Base-by-base conservation (phyloP, 2,113 vertebrate species). In the Chaenogobius annularis region DNA sequence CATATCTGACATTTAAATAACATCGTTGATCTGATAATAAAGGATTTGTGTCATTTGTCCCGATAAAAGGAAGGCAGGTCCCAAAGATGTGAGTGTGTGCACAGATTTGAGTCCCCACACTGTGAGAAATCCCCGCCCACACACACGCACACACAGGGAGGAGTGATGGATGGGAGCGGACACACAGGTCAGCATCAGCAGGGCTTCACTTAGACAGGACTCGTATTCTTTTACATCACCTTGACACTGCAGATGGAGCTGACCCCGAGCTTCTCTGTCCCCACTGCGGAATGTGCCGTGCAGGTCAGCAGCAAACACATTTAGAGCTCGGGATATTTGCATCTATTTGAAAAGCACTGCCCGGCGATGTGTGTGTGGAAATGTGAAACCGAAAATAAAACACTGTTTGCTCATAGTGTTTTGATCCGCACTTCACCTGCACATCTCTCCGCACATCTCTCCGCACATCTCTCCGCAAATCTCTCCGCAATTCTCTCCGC, bases 191-290 rank as follows among this genome's bases (percentile, higher is more conserved):
- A 88, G 80, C 83, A n/a, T 54, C 19, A 88, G 88, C 85, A 83
- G 87, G 81, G 84, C 80, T 81, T 88, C 80, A 87, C 50, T 52
- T 52, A 89, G 85, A 89, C 88, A 86, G 85, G 85, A 85, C 83
- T 81, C 69, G 56, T 87, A 72, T 90, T 88, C 80, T 83, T 90
- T 90, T 89, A 88, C 88, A 90, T 92, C 90, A 90, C 89, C 88
- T 90, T 90, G 83, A 83, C 87, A 88, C 74, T 63, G 80, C 80
- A 89, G 86, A 88, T 80, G 64, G 81, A 88, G 89, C 80, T 82
- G 83, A 89, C 83, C 83, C 74, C 74, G 82, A 79, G 70, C 20
- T 79, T 78, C 55, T 26, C 12, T 13, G 55, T 58, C 55, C 54
- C 55, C 22, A 23, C 22, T 22, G 54, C n/a, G 22, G 54, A 22